A percentile compares a stretch with the other conserved stretches of the same genome.
These are phyloP conservation scores for Neosalanx taihuensis DNA, from an alignment of 2,797 vertebrate species.

Conservation along the genomic window DNA sequence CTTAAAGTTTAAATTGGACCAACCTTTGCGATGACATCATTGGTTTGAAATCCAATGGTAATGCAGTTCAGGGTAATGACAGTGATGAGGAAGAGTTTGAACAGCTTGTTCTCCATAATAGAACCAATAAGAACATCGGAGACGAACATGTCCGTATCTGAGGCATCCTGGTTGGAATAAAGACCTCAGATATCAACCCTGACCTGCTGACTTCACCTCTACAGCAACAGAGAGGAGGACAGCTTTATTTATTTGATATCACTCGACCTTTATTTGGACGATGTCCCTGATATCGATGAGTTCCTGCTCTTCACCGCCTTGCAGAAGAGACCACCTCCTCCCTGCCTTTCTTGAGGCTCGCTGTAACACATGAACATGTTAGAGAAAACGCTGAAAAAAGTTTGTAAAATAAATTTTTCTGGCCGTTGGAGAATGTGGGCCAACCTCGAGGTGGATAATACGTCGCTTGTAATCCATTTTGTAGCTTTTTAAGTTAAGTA, in stretches of 20 bases:
- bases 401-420: neutral
- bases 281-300: conserved; percentile 5
- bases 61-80: conserved; percentile 13
- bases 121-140: conserved; percentile 18
- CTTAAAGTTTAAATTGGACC: neutral
- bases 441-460: neutral
- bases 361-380: neutral
- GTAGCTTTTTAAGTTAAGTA: neutral
- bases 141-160: conserved; percentile 51
- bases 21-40: conserved; percentile 5
- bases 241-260: neutral
- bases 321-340: conserved; percentile 6
- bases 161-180: conserved; percentile 57
- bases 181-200: too few relatives aligned
- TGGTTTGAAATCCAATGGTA: conserved; percentile 17
- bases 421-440: neutral
- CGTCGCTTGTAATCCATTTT: conserved; percentile 14
- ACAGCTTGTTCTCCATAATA: conserved; percentile 15
- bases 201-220: too few relatives aligned
- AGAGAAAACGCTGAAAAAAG: neutral
- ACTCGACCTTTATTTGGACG: neutral
- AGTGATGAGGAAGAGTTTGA: neutral
- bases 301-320: neutral
- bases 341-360: neutral
- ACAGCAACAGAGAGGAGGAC: neutral